phyloP scores from a whole-genome alignment of 2,113 vertebrate species.

The Brienomyrus brachyistius region DNA sequence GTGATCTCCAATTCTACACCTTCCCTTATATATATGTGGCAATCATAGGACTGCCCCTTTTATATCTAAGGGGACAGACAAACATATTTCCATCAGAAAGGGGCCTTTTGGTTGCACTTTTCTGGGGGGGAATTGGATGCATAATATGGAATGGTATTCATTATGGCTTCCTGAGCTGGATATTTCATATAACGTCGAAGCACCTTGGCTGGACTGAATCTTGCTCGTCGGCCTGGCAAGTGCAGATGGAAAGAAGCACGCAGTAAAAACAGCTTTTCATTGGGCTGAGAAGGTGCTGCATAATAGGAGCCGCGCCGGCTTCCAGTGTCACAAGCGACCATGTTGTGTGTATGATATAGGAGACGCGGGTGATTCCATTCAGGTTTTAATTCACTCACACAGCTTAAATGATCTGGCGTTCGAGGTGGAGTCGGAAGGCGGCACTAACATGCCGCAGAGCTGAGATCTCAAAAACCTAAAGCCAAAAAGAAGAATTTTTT shows the following conservation, averaged over 20 bases:
- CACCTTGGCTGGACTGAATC: not conserved
- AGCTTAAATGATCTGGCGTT: not conserved
- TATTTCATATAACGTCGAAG: not conserved
- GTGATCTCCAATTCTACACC: slow-evolving; percentile 45
- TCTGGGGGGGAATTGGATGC: slow-evolving; percentile 39
- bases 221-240: not conserved
- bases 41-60: slow-evolving; percentile 16
- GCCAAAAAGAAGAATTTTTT: not conserved
- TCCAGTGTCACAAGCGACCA: not conserved
- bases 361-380: not conserved
- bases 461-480: not conserved
- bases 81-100: slow-evolving; percentile 72
- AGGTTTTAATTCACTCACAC: not conserved
- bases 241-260: not conserved
- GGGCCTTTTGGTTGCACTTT: slow-evolving; percentile 45
- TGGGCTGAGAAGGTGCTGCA: not conserved
- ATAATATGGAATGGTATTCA: slow-evolving; percentile 48
- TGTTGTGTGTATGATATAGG: not conserved
- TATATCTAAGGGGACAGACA: slow-evolving; percentile 47
- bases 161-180: not conserved
- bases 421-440: not conserved
- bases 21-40: slow-evolving; percentile 11
- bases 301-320: not conserved
- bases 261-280: not conserved
- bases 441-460: not conserved